Percentiles rank a stretch among this genome's conserved stretches.
Conservation (phyloP, 2,113 vertebrate genomes). For the Tonatia bakeri region DNA sequence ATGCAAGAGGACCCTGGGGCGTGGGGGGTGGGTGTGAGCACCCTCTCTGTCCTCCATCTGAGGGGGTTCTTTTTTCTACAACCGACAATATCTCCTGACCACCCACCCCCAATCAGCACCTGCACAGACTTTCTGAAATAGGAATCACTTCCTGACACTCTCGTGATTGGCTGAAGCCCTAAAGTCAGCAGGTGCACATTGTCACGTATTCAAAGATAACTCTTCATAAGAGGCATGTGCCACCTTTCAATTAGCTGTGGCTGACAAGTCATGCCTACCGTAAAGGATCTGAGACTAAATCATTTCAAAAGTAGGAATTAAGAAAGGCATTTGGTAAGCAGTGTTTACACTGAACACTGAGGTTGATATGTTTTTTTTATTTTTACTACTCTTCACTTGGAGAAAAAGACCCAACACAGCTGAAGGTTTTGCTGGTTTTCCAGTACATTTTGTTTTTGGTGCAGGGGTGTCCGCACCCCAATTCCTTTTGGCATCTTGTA, state of each 20-base stretch:
- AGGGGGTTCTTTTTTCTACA: not conserved
- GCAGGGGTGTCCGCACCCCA: not conserved
- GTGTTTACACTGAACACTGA: not conserved
- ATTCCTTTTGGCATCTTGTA: not conserved
- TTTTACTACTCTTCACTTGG: not conserved
- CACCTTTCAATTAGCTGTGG: not conserved
- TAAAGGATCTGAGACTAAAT: not conserved
- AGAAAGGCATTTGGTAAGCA: not conserved
- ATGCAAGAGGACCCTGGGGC: not conserved
- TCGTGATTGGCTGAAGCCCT: not conserved
- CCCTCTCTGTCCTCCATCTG: not conserved
- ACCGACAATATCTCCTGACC: not conserved
- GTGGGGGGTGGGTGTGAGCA: rapidly evolving
- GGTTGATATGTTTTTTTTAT: not conserved
- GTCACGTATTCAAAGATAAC: too few species aligned
- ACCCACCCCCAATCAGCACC: rapidly evolving
- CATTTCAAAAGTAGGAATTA: not conserved
- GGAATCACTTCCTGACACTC: not conserved
- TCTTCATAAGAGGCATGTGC: not conserved
- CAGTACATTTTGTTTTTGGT: not conserved
- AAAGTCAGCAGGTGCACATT: not conserved
- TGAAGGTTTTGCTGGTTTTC: not conserved
- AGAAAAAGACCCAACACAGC: not conserved
- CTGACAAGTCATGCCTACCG: not conserved
- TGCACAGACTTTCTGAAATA: not conserved